Conservation (phyloP, 2,797 vertebrate genomes). For the Hoplostethus mediterraneus region DNA sequence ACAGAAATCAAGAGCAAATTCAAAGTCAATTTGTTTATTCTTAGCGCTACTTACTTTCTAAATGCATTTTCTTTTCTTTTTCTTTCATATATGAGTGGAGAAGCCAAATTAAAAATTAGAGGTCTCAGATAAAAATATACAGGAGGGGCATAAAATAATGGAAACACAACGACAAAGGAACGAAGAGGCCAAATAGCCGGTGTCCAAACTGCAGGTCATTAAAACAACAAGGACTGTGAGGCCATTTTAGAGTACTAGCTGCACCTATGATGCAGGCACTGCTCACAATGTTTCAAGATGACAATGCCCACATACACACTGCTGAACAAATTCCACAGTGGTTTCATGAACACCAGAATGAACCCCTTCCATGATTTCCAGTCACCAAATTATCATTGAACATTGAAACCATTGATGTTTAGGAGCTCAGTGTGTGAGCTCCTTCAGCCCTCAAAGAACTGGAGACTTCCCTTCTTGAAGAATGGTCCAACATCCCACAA, state of each 20-base stretch:
- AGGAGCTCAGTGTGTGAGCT: slow-evolving; percentile 24
- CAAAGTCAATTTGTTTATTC: neutral
- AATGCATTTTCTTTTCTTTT: neutral
- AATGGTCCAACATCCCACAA: neutral
- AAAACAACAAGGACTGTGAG: neutral
- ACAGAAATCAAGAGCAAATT: neutral
- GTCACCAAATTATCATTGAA: slow-evolving; percentile 40
- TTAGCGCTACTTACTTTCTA: too few species aligned
- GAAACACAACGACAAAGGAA: too few species aligned
- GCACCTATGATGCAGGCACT: neutral
- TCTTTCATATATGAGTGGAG: neutral
- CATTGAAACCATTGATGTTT: slow-evolving; percentile 20
- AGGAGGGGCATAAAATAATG: too few species aligned
- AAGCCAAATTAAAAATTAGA: too few species aligned
- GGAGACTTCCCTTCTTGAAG: slow-evolving; percentile 5
- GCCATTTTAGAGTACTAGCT: neutral
- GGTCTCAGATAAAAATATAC: too few species aligned
- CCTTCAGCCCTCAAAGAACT: slow-evolving; percentile 32
- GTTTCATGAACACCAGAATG: slow-evolving; percentile 55
- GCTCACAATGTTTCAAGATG: neutral
- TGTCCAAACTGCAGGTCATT: neutral
- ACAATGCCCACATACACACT: slow-evolving; percentile 16
- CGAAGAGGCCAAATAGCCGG: neutral
- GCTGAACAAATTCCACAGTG: neutral
- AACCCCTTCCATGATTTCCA: slow-evolving; percentile 30